Conservation (phyloP, 2,888 invertebrate species). For the Heliothis peltigera region DNA sequence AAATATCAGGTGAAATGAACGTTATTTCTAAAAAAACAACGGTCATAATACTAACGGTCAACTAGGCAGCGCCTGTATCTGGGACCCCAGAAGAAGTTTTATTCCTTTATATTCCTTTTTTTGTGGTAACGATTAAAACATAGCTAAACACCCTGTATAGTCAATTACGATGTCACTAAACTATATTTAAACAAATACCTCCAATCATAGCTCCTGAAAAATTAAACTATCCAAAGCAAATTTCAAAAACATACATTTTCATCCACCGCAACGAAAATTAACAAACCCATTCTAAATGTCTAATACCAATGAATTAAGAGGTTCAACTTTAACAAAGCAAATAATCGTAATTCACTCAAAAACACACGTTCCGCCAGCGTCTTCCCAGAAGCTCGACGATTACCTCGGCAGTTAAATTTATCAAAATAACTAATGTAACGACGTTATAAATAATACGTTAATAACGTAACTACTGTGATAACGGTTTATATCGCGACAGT, state of each 20-base stretch:
- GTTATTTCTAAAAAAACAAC: no score
- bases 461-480: conserved; percentile 49
- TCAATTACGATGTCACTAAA: no score
- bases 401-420: conserved; percentile 47
- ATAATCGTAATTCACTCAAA: conserved; percentile 39
- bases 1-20: no score
- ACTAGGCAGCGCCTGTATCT: no score
- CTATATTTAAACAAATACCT: no score
- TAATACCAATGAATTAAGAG: conserved; percentile 16
- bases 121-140: no score
- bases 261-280: neutral
- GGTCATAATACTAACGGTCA: no score
- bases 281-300: conserved; percentile 22
- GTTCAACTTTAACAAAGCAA: conserved; percentile 1
- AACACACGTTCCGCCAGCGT: conserved; percentile 21
- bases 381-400: conserved; percentile 32
- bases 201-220: no score
- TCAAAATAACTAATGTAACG: conserved; percentile 51
- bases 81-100: no score
- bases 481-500: conserved; percentile 51
- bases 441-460: conserved; percentile 47
- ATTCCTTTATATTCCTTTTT: no score
- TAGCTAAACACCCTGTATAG: no score
- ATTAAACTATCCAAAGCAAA: no score
- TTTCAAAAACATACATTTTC: neutral